A percentile compares a stretch with the other conserved stretches of the same genome.
Evolutionary conservation across 2,888 invertebrate genomes (phyloP).

Genomic region (Himalopsyche japonica): DNA sequence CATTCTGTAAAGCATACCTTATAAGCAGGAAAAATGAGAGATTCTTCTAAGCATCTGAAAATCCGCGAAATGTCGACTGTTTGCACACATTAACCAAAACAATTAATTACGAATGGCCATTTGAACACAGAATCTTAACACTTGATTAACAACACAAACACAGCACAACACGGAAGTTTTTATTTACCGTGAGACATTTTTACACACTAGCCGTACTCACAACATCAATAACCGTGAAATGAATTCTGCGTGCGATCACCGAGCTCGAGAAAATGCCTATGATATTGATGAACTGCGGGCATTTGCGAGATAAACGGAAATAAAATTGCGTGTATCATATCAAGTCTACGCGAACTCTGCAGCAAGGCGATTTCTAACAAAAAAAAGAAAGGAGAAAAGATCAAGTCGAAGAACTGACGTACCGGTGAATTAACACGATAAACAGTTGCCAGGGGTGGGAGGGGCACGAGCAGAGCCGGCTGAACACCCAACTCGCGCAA

Average conservation of each 20-base stretch:
- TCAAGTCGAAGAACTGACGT: slow-evolving; percentile 30
- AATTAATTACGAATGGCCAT: not conserved
- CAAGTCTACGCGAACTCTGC: slow-evolving; percentile 7
- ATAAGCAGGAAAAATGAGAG: not conserved
- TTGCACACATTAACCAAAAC: not conserved
- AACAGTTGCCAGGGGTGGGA: slow-evolving; percentile 36
- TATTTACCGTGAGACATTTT: slow-evolving; percentile 33
- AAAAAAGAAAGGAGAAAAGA: slow-evolving; percentile 30
- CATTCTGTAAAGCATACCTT: not conserved
- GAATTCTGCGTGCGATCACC: slow-evolving; percentile 27
- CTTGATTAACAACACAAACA: slow-evolving; percentile 19
- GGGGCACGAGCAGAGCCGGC: slow-evolving; percentile 31
- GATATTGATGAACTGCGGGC: slow-evolving; percentile 19
- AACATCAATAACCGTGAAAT: slow-evolving; percentile 28
- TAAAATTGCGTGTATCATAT: slow-evolving; percentile 8
- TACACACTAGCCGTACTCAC: slow-evolving; percentile 24
- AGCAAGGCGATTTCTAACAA: slow-evolving; percentile 28
- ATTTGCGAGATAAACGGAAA: slow-evolving; percentile 13
- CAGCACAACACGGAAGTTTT: slow-evolving; percentile 34
- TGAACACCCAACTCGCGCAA: slow-evolving; percentile 23
- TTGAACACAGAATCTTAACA: slow-evolving; percentile 1
- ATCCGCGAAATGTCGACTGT: not conserved
- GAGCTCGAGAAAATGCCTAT: slow-evolving; percentile 9
- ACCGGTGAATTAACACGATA: slow-evolving; percentile 36
- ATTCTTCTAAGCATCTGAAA: not conserved